Conservation (phyloP, 2,113 vertebrate species). For the Propithecus coquereli region DNA sequence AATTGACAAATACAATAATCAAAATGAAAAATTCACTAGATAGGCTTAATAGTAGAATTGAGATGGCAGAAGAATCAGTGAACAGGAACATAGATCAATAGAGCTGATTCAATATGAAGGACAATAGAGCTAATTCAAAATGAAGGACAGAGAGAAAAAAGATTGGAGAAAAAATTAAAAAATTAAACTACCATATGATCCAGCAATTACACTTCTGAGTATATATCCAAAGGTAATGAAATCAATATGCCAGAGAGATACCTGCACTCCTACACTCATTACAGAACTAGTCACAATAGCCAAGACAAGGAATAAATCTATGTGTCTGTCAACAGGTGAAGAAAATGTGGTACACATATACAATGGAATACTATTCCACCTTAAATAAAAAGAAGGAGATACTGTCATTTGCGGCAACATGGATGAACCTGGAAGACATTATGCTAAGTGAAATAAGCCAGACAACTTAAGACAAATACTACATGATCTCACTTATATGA, state of each 20-base stretch:
- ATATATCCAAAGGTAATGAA: too few relatives aligned
- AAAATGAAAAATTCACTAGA: background rate
- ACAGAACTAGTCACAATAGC: too few relatives aligned
- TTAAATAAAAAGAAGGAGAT: too few relatives aligned
- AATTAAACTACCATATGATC: background rate
- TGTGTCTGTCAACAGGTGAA: too few relatives aligned
- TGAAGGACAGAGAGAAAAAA: background rate
- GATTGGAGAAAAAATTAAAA: background rate
- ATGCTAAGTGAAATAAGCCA: background rate
- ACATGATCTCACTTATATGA: background rate
- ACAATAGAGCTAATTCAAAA: background rate
- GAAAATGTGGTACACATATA: too few relatives aligned
- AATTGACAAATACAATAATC: background rate
- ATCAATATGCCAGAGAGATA: too few relatives aligned
- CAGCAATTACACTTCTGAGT: background rate
- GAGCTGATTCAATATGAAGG: background rate
- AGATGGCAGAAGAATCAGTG: background rate
- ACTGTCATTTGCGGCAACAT: background rate
- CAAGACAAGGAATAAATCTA: too few relatives aligned
- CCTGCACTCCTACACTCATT: too few relatives aligned
- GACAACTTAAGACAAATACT: background rate
- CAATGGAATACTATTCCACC: background rate
- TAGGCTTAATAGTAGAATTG: background rate
- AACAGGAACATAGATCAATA: background rate
- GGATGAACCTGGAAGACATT: background rate